Evolutionary conservation across 2,113 vertebrate species (phyloP), one percentile per base, ranked within the genome.

Genomic region (Notechis scutatus): DNA sequence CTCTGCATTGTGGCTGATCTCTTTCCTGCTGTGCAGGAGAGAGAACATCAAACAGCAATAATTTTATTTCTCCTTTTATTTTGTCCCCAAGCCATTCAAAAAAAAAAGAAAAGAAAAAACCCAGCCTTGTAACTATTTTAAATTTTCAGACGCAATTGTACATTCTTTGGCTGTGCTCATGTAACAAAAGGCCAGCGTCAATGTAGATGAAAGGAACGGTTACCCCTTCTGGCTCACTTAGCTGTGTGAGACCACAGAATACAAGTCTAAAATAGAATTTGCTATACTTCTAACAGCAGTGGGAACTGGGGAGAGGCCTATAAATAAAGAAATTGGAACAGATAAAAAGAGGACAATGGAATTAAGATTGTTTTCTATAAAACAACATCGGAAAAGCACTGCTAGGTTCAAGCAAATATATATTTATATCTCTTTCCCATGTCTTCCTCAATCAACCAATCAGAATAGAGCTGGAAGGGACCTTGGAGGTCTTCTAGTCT

Each of bases 211-310:
- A 90, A 93, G 90, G 89, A 94, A 94, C 91, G 93, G 64, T 23
- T 87, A 91, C 39, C 39, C n/a, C 89, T 90, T 96, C 85, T 87
- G 92, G 92, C 91, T 90, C 92, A 95, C 91, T 95, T 87, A 95
- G 50, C 93, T 95, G 94, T 74, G 87, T 86, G 90, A 90, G 88
- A 92, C 57, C 0, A 57, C 94, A 91, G 93, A 95, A 95, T 93
- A 92, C 29, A 92, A 57, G 86, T 91, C 0, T 91, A 59, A 92
- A 94, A 92, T 34, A 88, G 24, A 89, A 89, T 69, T 6, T 59
- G 14, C 57, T 81, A 57, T 92, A 56, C 0, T 0, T 81, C n/a
- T 34, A 94, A 81, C 85, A 93, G 12, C 39, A 88, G 92, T 92
- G 90, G 93, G 89, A 61, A 1, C 93, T 0, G 86, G 95, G 93